phyloP scores from a whole-genome alignment of 2,797 vertebrate genomes.

The Benthosema pterotum region DNA sequence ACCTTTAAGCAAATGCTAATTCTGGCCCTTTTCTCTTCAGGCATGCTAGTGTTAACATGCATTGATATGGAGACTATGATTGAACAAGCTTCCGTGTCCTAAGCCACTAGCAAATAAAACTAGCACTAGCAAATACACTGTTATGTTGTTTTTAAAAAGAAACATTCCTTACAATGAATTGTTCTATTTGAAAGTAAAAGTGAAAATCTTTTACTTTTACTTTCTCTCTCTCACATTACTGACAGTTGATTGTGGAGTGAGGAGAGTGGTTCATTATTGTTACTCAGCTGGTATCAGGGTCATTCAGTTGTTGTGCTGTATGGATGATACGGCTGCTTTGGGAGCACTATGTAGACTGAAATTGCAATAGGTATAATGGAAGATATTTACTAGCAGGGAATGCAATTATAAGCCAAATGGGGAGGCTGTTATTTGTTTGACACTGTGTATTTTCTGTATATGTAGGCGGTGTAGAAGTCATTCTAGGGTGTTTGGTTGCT shows the following conservation, averaged over 20 bases:
- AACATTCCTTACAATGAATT: too few relatives aligned
- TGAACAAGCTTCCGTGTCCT: too few relatives aligned
- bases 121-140: too few relatives aligned
- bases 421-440: not conserved
- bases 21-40: too few relatives aligned
- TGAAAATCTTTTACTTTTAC: too few relatives aligned
- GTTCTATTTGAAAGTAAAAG: too few relatives aligned
- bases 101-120: too few relatives aligned
- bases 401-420: not conserved
- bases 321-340: not conserved
- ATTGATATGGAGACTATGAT: too few relatives aligned
- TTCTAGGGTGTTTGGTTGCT: too few relatives aligned
- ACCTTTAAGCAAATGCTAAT: too few relatives aligned
- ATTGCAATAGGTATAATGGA: not conserved
- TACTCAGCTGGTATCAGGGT: not conserved
- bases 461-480: not conserved
- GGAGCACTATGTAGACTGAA: not conserved
- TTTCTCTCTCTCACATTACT: constrained; percentile 23
- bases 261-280: not conserved
- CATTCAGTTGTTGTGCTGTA: not conserved
- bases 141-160: too few relatives aligned
- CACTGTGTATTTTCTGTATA: not conserved
- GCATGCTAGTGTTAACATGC: too few relatives aligned
- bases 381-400: not conserved
- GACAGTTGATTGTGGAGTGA: not conserved